phyloP scores from a whole-genome alignment of 2,888 invertebrate genomes.

The Habrosyne pyritoides region DNA sequence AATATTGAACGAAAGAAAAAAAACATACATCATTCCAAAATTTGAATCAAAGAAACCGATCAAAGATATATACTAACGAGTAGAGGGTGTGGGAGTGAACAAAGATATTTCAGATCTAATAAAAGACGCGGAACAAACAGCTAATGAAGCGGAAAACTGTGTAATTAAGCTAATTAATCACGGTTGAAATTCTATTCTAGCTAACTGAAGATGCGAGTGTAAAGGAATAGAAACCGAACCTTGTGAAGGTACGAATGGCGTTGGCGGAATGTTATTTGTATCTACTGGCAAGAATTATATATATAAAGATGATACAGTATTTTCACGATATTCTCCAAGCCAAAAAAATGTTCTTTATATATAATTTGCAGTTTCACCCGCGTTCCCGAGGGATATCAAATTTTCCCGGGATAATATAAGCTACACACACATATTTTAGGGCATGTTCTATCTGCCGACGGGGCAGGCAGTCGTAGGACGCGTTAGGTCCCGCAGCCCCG shows the following conservation, averaged over 20 bases:
- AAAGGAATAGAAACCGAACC: constrained; percentile 24
- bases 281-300: no score
- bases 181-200: constrained; percentile 12
- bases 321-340: no score
- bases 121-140: constrained; percentile 48
- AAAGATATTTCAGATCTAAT: constrained; percentile 45
- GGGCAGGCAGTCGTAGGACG: no score
- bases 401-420: no score
- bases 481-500: no score
- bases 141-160: constrained; percentile 57
- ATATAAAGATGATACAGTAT: no score
- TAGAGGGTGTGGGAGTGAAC: constrained; percentile 28
- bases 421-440: no score
- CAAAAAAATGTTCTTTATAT: background rate
- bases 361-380: no score
- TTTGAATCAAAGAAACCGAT: constrained; percentile 28
- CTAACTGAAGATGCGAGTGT: constrained; percentile 25
- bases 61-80: constrained; percentile 38
- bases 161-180: constrained; percentile 61
- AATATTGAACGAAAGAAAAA: background rate
- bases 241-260: constrained; percentile 5
- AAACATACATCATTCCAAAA: background rate
- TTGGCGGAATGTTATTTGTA: constrained; percentile 1
- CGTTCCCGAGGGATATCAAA: no score
- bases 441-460: no score